phyloP scores from a whole-genome alignment of 2,113 vertebrate species.

The Suricata suricatta region DNA sequence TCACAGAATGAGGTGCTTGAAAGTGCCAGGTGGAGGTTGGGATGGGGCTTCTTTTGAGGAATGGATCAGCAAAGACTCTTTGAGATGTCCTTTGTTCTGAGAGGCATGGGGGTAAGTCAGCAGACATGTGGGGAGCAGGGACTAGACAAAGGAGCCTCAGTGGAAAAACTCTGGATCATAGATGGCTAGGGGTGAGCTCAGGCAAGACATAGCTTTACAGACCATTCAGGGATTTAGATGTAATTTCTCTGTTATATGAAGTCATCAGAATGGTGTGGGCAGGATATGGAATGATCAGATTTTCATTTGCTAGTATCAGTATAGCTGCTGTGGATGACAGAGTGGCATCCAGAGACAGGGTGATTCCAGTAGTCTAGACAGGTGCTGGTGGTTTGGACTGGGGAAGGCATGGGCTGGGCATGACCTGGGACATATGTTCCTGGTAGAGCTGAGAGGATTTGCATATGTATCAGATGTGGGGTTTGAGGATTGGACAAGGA shows the following conservation, averaged over 20 bases:
- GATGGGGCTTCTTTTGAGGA: not conserved
- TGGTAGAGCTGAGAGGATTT: not conserved
- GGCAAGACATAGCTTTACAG: not conserved
- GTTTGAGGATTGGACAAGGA: not conserved
- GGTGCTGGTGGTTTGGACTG: not conserved
- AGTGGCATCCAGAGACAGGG: not conserved
- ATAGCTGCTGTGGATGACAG: not conserved
- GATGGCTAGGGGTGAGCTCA: not conserved
- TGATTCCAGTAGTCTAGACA: not conserved
- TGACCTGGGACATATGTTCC: not conserved
- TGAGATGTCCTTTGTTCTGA: not conserved
- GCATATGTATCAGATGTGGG: not conserved
- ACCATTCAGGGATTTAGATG: too few species aligned
- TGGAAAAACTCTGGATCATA: not conserved
- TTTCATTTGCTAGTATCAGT: not conserved
- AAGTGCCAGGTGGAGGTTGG: not conserved
- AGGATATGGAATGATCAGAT: not conserved
- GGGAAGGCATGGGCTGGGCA: not conserved
- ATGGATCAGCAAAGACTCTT: not conserved
- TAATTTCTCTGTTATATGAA: not conserved
- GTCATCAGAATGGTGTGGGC: not conserved
- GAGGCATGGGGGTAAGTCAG: not conserved
- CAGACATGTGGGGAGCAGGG: not conserved
- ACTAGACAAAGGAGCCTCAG: not conserved
- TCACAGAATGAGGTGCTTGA: too few species aligned